Evolutionary conservation across 2,888 invertebrate genomes (phyloP), one percentile per base, ranked within the genome.

Genomic region (Apodemia zela): DNA sequence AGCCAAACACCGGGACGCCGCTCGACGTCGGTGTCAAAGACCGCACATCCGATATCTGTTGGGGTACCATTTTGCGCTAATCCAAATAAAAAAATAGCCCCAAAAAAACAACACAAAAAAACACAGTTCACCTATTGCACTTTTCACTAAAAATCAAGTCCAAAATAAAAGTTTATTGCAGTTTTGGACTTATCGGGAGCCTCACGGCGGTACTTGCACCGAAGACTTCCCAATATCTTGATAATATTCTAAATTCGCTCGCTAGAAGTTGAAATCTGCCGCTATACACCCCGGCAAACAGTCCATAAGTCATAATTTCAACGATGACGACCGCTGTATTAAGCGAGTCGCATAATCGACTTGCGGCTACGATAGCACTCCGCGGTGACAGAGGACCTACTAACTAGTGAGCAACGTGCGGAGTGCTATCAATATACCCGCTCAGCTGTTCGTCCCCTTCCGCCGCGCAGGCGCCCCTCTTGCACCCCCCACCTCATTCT

Each of bases 1-100:
- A 98, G 75, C 98, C 98, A 91, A 98, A 98, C 80, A 96, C 93
- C 72, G 95, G 94, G 73, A 93, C 90, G 76, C 93, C 94, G 84
- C 93, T 93, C 79, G 93, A 92, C 63, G 94, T 92, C 66, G 94
- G 94, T 73, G 93, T 92, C 85, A 93, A 87, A 74, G 93, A 92
- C 79, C 93, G 81, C 75, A 90, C 91, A 81, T 92, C 90, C 83
- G 92, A 90, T 78, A 92, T 86, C 92, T 95, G 95, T 87, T 95
- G 95, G 76, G 95, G 95, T 93, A 95, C 95, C 95, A 95, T 95
- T 89, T 85, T 90, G 75, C 29, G 51, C 80, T 81, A 81, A 86
- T 85, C 78, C 81, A 82, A 80, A 76, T 71, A 74, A 75, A 73
- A 74, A 78, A 75, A 75, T 74, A 75, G 76, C 71, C 81, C 78